These are phyloP conservation scores for Sparus aurata DNA, from an alignment of 2,797 vertebrate genomes.

Conservation along the genomic window DNA sequence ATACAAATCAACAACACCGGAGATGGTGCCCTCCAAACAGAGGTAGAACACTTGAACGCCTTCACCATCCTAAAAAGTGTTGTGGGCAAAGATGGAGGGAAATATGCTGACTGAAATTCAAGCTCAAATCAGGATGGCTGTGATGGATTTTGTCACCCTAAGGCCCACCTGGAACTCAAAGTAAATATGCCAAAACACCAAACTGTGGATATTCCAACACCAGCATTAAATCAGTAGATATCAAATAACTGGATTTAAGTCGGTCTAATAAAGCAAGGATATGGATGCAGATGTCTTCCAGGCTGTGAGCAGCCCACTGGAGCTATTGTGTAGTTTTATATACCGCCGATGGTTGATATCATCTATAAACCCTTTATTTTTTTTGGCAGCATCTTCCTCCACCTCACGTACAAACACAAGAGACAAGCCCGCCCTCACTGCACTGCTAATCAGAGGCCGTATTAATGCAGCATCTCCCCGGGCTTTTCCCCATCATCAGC, in stretches of 20 bases:
- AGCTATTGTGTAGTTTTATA: slow-evolving; percentile 28
- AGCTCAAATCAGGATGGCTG: not conserved
- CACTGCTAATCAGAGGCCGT: slow-evolving; percentile 53
- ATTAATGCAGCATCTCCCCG: slow-evolving; percentile 46
- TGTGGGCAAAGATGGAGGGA: not conserved
- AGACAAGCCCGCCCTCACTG: slow-evolving; percentile 13
- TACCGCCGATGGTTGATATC: slow-evolving; percentile 7
- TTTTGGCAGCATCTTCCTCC: slow-evolving; percentile 26
- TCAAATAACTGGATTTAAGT: too few relatives aligned
- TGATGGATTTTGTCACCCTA: not conserved
- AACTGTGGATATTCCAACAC: not conserved
- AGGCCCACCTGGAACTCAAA: not conserved
- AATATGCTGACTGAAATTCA: not conserved
- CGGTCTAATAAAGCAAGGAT: not conserved
- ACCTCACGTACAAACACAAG: slow-evolving; percentile 32
- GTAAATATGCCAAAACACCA: not conserved
- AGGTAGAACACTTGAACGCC: not conserved
- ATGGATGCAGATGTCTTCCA: not conserved
- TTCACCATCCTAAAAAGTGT: not conserved
- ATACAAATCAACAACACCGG: not conserved
- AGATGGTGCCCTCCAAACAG: not conserved
- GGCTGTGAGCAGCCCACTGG: not conserved
- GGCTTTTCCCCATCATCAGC: slow-evolving; percentile 40
- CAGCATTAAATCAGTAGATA: not conserved
- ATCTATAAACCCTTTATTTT: slow-evolving; percentile 15